Conservation (phyloP, 64 coral and sea anemone genomes). For the Anthopleura sola region DNA sequence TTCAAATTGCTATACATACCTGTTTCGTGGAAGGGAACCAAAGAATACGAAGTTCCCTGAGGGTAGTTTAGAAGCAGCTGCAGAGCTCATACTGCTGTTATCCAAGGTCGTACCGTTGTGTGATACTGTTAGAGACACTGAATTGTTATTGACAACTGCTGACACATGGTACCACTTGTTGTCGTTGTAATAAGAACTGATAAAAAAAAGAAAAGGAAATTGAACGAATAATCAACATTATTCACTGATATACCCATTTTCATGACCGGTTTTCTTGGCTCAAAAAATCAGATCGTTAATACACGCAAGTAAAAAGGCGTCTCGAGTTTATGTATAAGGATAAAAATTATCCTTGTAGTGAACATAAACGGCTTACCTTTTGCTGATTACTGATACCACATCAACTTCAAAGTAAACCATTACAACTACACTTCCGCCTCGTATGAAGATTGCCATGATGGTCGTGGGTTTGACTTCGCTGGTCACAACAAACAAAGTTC, state of each 20-base stretch:
- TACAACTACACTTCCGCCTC: background rate
- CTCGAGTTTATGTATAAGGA: no score
- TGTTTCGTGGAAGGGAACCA: constrained; percentile 44
- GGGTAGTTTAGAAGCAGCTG: constrained; percentile 15
- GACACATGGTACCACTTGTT: constrained; percentile 59
- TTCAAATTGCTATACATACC: constrained; percentile 40
- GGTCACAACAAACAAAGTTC: constrained; percentile 58
- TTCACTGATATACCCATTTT: background rate
- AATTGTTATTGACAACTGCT: constrained; percentile 6
- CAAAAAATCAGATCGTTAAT: no score
- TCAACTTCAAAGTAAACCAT: background rate
- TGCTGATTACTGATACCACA: background rate
- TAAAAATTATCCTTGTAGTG: no score
- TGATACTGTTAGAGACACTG: constrained; percentile 44
- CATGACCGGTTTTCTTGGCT: no score
- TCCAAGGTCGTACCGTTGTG: constrained; percentile 25
- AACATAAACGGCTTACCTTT: background rate
- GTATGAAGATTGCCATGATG: background rate
- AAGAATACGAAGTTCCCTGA: constrained; percentile 37
- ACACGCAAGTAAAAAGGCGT: no score
- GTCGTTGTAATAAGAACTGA: constrained; percentile 58
- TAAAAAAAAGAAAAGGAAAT: background rate
- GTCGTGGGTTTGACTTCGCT: constrained; percentile 1
- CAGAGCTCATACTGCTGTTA: constrained; percentile 24
- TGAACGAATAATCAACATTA: background rate